Evolutionary conservation across 1,140 invertebrate genomes (phyloP), one percentile per base, ranked within the genome.

Genomic region (Leptopilina clavipes): DNA sequence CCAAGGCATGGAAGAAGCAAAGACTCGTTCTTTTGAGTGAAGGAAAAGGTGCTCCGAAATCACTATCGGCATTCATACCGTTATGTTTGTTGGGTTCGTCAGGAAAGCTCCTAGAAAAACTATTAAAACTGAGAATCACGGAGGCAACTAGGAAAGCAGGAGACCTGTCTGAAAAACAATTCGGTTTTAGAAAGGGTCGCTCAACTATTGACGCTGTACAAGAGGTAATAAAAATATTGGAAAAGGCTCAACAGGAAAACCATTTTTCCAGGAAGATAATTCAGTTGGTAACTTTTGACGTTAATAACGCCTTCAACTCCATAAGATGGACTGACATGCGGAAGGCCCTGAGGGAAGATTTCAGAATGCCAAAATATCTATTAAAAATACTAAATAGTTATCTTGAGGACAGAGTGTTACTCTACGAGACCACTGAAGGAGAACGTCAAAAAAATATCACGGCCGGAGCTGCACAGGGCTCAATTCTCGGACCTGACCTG

Each of bases 301-400:
- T 81, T 0, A 79, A 19, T 5, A 83, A 83, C 65, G 79, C 79
- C 1, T 81, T 81, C 40, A 82, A 82, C 76, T 81, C 73, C 0
- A 40, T 54, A 11, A 56, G 70, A 0, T 81, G 74, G 77, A 72
- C 19, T 3, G 72, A 72, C 14, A 45, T 18, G 7, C 22, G 77
- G 0, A 17, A 72, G 3, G 25, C 70, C 7, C 17, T 75, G 1
- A 44, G 25, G 6, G 25, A 48, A 22, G n/a, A n/a, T 5, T 76
- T 74, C 22, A 14, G 17, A 31, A 3, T 72, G 0, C 73, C 77
- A 9, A n/a, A 14, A 3, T 81, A 79, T 43, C 52, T 83, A 3
- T 72, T 78, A 31, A n/a, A 72, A 12, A 76, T 81, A 11, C 65
- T 82, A 11, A 10, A 76, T 10, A 75, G 79, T 52, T 84, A 83